These are phyloP conservation scores for Mesembrinibis cayennensis DNA, from an alignment of 2,113 vertebrate genomes.

Conservation along the genomic window DNA sequence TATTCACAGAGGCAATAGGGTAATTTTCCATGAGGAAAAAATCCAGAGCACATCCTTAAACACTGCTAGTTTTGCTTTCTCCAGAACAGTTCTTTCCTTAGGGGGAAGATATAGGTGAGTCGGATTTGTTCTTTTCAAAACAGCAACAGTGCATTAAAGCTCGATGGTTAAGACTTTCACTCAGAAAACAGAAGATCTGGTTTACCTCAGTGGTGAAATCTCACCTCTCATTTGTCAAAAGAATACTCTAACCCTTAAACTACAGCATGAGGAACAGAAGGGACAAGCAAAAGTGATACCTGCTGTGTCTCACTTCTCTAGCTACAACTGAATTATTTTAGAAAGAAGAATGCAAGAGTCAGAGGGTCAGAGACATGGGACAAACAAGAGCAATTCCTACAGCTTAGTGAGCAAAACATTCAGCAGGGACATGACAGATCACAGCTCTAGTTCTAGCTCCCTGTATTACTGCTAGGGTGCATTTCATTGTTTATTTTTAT, in stretches of 20 bases:
- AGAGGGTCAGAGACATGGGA: not conserved
- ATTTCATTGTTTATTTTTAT: not conserved
- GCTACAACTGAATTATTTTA: not conserved
- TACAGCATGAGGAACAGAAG: not conserved
- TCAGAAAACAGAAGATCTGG: not conserved
- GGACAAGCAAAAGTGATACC: not conserved
- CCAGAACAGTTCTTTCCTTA: not conserved
- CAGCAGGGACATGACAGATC: not conserved
- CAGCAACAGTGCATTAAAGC: not conserved
- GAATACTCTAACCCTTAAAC: not conserved
- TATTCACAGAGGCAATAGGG: not conserved
- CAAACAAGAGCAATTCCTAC: not conserved
- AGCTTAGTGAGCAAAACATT: not conserved
- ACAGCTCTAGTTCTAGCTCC: not conserved
- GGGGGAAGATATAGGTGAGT: not conserved
- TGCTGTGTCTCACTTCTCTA: not conserved
- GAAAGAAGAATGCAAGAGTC: not conserved
- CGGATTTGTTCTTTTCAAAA: not conserved
- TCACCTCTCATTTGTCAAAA: not conserved
- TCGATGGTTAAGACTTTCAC: not conserved
- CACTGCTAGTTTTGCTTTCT: not conserved
- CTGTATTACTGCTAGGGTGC: not conserved
- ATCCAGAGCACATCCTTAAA: not conserved
- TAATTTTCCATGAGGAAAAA: not conserved
- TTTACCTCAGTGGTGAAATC: not conserved